These are phyloP conservation scores for Pteromalus puparum DNA, from an alignment of 1,140 invertebrate genomes.

Conservation along the genomic window DNA sequence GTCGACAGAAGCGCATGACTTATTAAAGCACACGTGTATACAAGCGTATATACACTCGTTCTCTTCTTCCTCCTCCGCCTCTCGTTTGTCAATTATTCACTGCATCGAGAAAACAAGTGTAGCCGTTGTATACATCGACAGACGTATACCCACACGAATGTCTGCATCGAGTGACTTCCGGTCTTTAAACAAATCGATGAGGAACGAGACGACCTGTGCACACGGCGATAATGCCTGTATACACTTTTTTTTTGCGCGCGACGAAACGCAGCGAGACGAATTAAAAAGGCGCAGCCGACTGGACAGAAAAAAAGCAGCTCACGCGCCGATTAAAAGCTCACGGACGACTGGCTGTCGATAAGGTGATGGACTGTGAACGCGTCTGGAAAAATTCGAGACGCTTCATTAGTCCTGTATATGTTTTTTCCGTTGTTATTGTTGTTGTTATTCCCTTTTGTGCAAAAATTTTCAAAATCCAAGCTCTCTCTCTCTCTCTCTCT, in stretches of 20 bases:
- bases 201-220: neutral
- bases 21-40: too few relatives aligned
- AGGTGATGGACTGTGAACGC: neutral
- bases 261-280: neutral
- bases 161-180: neutral
- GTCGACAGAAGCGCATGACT: too few relatives aligned
- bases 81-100: neutral
- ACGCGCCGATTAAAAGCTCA: neutral
- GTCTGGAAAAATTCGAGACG: neutral
- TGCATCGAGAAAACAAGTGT: neutral
- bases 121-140: neutral
- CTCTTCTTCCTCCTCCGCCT: too few relatives aligned
- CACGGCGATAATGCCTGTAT: neutral
- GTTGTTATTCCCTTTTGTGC: too few relatives aligned
- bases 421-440: too few relatives aligned
- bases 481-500: too few relatives aligned
- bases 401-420: neutral
- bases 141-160: neutral
- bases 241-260: neutral
- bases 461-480: too few relatives aligned
- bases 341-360: neutral
- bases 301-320: neutral
- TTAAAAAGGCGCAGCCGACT: neutral
- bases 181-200: neutral
- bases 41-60: too few relatives aligned